Evolutionary conservation across 2,797 vertebrate genomes (phyloP).

Genomic region (Tragelaphus oryx): DNA sequence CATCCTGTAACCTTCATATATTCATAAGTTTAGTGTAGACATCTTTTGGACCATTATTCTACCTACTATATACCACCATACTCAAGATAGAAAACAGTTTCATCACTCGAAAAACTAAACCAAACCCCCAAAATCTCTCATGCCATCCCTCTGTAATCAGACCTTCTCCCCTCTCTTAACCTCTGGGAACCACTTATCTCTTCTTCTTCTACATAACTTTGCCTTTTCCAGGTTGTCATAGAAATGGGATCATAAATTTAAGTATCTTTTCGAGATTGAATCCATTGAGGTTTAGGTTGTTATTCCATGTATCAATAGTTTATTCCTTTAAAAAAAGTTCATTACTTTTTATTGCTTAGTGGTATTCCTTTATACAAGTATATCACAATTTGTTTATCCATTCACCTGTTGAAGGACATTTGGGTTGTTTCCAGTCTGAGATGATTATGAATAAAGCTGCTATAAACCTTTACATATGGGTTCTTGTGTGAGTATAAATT

Average conservation of each 20-base stretch:
- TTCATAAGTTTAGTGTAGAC: neutral
- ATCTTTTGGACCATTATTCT: conserved; percentile 8
- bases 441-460: neutral
- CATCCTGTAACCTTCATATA: neutral
- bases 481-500: conserved; percentile 22
- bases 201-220: neutral
- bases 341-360: neutral
- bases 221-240: conserved; percentile 12
- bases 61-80: neutral
- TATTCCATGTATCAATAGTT: neutral
- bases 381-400: neutral
- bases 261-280: neutral
- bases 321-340: neutral
- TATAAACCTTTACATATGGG: neutral
- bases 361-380: neutral
- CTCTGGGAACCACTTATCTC: neutral
- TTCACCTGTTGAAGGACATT: neutral
- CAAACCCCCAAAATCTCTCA: neutral
- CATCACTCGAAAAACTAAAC: neutral
- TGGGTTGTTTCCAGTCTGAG: neutral
- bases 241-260: neutral
- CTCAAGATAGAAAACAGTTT: neutral
- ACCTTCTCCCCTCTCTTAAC: neutral
- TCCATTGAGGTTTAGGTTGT: neutral
- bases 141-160: neutral